Evolutionary conservation across 2,888 invertebrate genomes (phyloP).

Genomic region (Calameuta idolon): DNA sequence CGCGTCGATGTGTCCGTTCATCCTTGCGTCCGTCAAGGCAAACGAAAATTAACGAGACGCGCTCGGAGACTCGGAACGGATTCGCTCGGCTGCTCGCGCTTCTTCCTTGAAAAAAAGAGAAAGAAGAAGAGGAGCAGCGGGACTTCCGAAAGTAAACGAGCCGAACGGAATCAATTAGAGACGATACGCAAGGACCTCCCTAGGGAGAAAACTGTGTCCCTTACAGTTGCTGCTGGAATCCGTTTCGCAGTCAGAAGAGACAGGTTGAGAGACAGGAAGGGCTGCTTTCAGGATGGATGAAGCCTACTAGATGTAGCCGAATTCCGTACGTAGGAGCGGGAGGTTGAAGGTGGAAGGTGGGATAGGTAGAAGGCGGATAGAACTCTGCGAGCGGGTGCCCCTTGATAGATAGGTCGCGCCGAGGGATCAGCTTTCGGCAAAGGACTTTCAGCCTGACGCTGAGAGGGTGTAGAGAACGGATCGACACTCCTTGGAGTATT

Average conservation of each 20-base stretch:
- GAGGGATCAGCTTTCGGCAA: constrained; percentile 29
- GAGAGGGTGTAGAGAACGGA: constrained; percentile 16
- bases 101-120: background rate
- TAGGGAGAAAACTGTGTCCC: background rate
- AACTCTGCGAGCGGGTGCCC: constrained; percentile 5
- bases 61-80: constrained; percentile 18
- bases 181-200: constrained; percentile 16
- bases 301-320: too few species aligned
- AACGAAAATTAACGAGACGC: constrained; percentile 36
- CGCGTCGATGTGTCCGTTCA: too few species aligned
- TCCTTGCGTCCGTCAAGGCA: constrained; percentile 20
- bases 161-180: constrained; percentile 41
- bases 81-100: constrained; percentile 11
- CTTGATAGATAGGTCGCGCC: constrained; percentile 46
- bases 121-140: constrained; percentile 20
- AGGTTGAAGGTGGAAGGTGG: constrained; percentile 19
- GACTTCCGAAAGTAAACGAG: constrained; percentile 22
- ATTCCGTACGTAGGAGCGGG: background rate
- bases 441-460: too few species aligned
- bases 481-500: constrained; percentile 30
- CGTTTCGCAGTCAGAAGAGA: too few species aligned
- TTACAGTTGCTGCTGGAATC: too few species aligned
- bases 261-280: too few species aligned
- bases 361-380: constrained; percentile 32
- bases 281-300: too few species aligned